A percentile compares a stretch with the other conserved stretches of the same genome.
Evolutionary conservation across 2,113 vertebrate genomes (phyloP).

Genomic region (Murina feae): DNA sequence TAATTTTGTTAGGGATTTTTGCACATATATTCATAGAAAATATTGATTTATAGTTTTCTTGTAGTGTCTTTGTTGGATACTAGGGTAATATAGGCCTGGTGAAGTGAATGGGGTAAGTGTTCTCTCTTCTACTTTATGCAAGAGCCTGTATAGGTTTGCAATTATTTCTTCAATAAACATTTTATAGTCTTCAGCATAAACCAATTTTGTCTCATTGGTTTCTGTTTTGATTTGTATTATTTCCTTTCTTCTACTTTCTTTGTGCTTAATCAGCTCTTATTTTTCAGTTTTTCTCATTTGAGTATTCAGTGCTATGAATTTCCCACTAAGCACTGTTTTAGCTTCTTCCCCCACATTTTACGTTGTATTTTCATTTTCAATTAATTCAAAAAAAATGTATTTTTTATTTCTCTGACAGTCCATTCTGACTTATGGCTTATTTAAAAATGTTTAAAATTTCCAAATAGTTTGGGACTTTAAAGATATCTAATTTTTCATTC

Average conservation of each 20-base stretch:
- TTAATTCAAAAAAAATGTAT: not conserved
- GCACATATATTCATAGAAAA: not conserved
- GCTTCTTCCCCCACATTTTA: not conserved
- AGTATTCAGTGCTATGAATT: not conserved
- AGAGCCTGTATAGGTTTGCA: not conserved
- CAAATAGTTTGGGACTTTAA: not conserved
- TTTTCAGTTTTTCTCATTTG: not conserved
- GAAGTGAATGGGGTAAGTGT: not conserved
- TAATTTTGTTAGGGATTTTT: no score
- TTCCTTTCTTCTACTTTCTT: not conserved
- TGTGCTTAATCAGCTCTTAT: not conserved
- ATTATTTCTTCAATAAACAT: not conserved
- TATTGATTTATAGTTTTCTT: not conserved
- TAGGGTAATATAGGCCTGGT: not conserved
- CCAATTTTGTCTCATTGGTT: not conserved
- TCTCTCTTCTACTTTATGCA: not conserved
- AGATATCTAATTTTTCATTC: not conserved
- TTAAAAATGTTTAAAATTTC: not conserved
- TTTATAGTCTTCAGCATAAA: not conserved
- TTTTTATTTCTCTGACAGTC: not conserved
- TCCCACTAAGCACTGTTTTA: not conserved
- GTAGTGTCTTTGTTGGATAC: not conserved
- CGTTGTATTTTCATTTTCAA: not conserved
- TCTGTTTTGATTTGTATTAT: not conserved
- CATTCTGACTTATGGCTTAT: not conserved